Base-by-base conservation (phyloP, 2,113 vertebrate genomes). In the Drymodes brunneopygia region DNA sequence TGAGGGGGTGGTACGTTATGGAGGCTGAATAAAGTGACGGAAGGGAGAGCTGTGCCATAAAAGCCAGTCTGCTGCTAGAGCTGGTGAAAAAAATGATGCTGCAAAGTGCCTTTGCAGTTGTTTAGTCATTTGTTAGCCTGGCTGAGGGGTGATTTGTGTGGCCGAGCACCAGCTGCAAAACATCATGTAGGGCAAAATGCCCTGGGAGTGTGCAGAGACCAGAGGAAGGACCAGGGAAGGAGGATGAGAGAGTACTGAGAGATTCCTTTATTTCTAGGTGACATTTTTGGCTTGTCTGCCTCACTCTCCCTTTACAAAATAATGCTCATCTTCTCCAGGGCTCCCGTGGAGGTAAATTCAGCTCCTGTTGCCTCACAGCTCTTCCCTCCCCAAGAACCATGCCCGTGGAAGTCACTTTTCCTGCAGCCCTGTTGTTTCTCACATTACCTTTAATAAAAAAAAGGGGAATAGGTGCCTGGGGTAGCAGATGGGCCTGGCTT, bases 31-130 rank as follows among this genome's bases (percentile, higher is more conserved):
- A 36, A 89, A 94, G 94, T 2, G 23, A 79, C 7, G 47, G 73
- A 91, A 84, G n/a, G 93, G 89, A 95, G 81, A 91, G 81, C 77
- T 64, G 73, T 70, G 53, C 77, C 1, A 2, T 86, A 70, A 94
- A 91, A 96, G 78, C 81, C 80, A n/a, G 56, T 36, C 77, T 94
- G 91, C 72, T 95, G 91, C 83, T 92, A 89, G 92, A 95, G 70
- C 84, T 84, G 77, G 66, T 51, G 69, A 24, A 90, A 88, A 88
- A 93, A 86, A 65, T 1, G 53, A 50, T 85, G 90, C 87, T 93
- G 94, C 92, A 72, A 96, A 96, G 90, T 81, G 94, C 90, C 62
- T 91, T 84, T 94, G 95, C 85, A 48, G 94, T 91, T 74, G 92
- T 94, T 94, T 48, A 90, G 94, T 64, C 78, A 88, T 95, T 94